Conservation (phyloP, 2,113 vertebrate species). For the Ornithorhynchus anatinus region DNA sequence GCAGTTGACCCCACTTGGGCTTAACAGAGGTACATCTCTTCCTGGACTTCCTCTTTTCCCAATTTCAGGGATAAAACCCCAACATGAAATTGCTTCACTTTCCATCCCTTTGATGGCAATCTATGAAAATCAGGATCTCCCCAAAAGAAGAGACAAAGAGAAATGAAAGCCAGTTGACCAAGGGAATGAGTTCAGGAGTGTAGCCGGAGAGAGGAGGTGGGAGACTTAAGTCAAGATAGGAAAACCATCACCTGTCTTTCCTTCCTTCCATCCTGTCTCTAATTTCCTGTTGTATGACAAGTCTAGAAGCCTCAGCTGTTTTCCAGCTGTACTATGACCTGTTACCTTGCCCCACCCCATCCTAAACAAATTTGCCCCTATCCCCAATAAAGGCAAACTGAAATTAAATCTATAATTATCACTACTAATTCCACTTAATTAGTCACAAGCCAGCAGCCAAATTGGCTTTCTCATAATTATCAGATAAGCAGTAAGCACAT, state of each 20-base stretch:
- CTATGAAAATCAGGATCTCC: too few species aligned
- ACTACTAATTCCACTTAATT: conserved; percentile 87
- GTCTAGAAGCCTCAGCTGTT: not conserved
- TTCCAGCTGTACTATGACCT: not conserved
- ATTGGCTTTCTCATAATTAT: conserved; percentile 86
- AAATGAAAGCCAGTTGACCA: not conserved
- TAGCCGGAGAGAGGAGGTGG: too few species aligned
- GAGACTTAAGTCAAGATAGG: too few species aligned
- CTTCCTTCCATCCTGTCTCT: not conserved
- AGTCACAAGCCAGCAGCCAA: conserved; percentile 83
- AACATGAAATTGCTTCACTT: too few species aligned
- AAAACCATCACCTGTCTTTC: too few species aligned
- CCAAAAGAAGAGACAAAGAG: not conserved
- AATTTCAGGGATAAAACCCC: too few species aligned
- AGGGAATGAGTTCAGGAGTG: accelerated
- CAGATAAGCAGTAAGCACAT: conserved; percentile 85
- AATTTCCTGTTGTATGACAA: not conserved
- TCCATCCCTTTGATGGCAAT: too few species aligned
- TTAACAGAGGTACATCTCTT: too few species aligned
- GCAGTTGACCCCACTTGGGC: too few species aligned
- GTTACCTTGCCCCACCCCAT: not conserved
- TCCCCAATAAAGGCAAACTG: conserved; percentile 73
- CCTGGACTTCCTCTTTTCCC: too few species aligned
- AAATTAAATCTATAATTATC: conserved; percentile 85
- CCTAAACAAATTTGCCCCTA: conserved; percentile 55